Percentiles rank a stretch among this genome's conserved stretches.
Evolutionary conservation across 2,888 invertebrate genomes (phyloP).

Genomic region (Phortica magna): DNA sequence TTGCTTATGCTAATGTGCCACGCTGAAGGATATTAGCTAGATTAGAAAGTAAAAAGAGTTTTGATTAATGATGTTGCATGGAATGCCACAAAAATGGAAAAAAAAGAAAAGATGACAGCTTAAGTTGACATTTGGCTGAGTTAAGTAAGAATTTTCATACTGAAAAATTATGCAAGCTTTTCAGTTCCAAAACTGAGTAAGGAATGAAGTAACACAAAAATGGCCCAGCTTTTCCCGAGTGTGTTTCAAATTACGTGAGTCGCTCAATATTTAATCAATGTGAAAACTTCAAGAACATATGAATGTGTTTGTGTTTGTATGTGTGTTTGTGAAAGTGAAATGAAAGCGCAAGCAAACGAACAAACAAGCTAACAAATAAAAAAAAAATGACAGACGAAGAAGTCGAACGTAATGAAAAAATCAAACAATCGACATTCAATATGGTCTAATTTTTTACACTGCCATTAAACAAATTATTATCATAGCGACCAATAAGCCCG

Average conservation of each 20-base stretch:
- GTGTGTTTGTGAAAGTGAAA: neutral
- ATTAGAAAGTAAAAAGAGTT: conserved; percentile 58
- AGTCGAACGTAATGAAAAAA: conserved; percentile 67
- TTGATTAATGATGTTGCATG: conserved; percentile 67
- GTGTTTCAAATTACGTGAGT: conserved; percentile 31
- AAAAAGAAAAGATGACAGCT: conserved; percentile 50
- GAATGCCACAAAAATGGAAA: conserved; percentile 49
- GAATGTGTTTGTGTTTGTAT: neutral
- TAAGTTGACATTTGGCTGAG: conserved; percentile 37
- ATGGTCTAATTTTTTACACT: conserved; percentile 75
- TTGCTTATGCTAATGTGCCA: conserved; percentile 59
- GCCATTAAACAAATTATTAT: conserved; percentile 74
- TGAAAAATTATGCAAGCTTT: conserved; percentile 19
- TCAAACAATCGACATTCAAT: conserved; percentile 77
- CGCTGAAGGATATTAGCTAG: conserved; percentile 15
- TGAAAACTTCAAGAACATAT: conserved; percentile 35
- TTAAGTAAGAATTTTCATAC: conserved; percentile 25
- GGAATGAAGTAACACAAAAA: neutral
- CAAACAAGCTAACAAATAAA: conserved; percentile 20
- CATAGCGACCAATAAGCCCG: conserved; percentile 46
- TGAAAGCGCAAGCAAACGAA: conserved; percentile 46
- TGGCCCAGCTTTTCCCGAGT: neutral
- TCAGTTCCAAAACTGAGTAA: neutral
- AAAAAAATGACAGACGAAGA: conserved; percentile 27
- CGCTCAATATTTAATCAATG: conserved; percentile 71